Evolutionary conservation across 2,113 vertebrate species (phyloP).

Genomic region (Ibidorhyncha struthersii): DNA sequence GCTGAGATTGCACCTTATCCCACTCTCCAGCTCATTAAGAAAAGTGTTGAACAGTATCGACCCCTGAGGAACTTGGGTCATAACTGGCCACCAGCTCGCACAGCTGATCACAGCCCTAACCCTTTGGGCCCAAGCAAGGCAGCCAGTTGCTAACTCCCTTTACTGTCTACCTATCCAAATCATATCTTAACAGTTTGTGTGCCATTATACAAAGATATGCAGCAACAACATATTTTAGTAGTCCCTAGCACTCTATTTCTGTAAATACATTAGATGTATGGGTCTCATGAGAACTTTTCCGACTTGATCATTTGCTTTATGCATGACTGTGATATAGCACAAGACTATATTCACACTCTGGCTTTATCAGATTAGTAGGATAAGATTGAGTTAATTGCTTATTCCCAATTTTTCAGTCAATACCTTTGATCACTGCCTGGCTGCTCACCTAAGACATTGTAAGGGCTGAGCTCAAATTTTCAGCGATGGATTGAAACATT

Average conservation of each 20-base stretch:
- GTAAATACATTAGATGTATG: not conserved
- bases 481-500: not conserved
- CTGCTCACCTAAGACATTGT: not conserved
- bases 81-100: not conserved
- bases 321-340: not conserved
- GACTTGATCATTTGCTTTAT: not conserved
- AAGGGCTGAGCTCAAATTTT: not conserved
- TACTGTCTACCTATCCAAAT: not conserved
- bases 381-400: not conserved
- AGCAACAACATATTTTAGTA: not conserved
- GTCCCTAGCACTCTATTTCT: not conserved
- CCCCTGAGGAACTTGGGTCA: accelerated
- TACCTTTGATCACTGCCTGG: not conserved
- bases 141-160: not conserved
- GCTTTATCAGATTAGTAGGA: not conserved
- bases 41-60: not conserved
- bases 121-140: not conserved
- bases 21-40: not conserved
- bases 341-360: not conserved
- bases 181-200: not conserved
- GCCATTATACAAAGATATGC: not conserved
- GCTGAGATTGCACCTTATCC: not conserved
- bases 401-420: not conserved
- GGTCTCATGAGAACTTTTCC: not conserved
- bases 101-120: not conserved